A percentile compares a stretch with the other conserved stretches of the same genome.
These are phyloP conservation scores for Protomyctophum bolini DNA, from an alignment of 2,113 vertebrate genomes.

Conservation along the genomic window DNA sequence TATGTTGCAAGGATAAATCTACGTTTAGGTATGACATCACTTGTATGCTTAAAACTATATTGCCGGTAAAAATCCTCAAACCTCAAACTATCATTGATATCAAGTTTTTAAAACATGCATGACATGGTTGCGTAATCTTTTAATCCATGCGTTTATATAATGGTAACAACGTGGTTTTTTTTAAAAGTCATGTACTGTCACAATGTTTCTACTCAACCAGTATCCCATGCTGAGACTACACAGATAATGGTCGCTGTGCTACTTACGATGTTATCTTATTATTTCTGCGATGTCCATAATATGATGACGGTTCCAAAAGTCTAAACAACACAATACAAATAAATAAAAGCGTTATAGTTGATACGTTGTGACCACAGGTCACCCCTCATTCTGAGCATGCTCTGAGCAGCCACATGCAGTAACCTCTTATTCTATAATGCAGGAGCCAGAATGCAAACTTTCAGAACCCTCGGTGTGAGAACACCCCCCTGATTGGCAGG, in stretches of 20 bases:
- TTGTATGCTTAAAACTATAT: not conserved
- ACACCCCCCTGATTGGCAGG: conserved; percentile 96
- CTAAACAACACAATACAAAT: not conserved
- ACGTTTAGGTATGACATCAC: conserved; percentile 8
- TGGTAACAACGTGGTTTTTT: not conserved
- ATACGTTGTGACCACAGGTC: conserved; percentile 12
- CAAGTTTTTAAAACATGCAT: conserved; percentile 13
- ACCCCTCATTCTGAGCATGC: conserved; percentile 18
- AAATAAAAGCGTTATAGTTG: not conserved
- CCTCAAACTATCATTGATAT: not conserved
- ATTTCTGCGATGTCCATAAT: too few species aligned
- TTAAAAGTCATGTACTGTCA: conserved; percentile 1
- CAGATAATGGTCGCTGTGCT: conserved; percentile 23
- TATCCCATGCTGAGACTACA: conserved; percentile 14
- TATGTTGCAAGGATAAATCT: not conserved
- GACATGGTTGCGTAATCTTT: not conserved
- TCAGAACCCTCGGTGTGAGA: conserved; percentile 98
- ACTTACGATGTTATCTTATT: not conserved
- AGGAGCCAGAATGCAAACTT: conserved; percentile 99
- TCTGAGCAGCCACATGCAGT: conserved; percentile 61
- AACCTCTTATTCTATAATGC: conserved; percentile 76
- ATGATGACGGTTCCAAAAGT: not conserved
- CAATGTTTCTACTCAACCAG: not conserved
- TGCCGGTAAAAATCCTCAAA: not conserved
- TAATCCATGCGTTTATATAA: too few species aligned